Conservation (phyloP, 2,113 vertebrate species). For the Lepus timidus region DNA sequence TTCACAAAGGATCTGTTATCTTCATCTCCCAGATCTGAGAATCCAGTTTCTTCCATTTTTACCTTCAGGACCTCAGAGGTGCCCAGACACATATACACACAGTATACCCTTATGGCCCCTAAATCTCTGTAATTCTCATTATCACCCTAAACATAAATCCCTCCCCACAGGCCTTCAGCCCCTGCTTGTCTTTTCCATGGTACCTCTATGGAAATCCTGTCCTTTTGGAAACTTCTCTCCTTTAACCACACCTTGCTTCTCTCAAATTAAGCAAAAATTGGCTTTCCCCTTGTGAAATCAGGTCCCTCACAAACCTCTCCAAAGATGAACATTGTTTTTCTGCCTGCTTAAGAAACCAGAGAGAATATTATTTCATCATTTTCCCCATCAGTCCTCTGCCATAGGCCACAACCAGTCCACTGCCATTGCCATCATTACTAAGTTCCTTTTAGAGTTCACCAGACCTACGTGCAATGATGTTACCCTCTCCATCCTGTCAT, state of each 20-base stretch:
- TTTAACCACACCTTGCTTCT: neutral
- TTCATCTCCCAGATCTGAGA: conserved; percentile 47
- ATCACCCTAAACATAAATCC: neutral
- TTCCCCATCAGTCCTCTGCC: neutral
- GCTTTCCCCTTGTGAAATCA: neutral
- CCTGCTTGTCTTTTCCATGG: neutral
- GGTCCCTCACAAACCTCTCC: neutral
- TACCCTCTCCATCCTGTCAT: neutral
- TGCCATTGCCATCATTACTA: neutral
- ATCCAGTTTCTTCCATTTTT: conserved; percentile 18
- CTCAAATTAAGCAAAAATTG: neutral
- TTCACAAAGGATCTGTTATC: conserved; percentile 8
- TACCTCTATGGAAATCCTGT: neutral
- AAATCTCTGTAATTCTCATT: conserved; percentile 12
- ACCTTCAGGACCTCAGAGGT: conserved; percentile 4
- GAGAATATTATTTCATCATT: neutral
- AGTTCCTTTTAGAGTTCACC: conserved; percentile 7
- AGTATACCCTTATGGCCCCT: neutral
- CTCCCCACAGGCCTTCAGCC: neutral
- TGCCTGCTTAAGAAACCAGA: neutral
- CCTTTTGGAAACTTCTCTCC: neutral
- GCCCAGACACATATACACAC: neutral
- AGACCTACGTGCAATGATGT: neutral
- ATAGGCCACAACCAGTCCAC: neutral
- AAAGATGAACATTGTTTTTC: conserved; percentile 18